These are phyloP conservation scores for Amazona guildingii DNA, from an alignment of 2,113 vertebrate species.

Conservation along the genomic window DNA sequence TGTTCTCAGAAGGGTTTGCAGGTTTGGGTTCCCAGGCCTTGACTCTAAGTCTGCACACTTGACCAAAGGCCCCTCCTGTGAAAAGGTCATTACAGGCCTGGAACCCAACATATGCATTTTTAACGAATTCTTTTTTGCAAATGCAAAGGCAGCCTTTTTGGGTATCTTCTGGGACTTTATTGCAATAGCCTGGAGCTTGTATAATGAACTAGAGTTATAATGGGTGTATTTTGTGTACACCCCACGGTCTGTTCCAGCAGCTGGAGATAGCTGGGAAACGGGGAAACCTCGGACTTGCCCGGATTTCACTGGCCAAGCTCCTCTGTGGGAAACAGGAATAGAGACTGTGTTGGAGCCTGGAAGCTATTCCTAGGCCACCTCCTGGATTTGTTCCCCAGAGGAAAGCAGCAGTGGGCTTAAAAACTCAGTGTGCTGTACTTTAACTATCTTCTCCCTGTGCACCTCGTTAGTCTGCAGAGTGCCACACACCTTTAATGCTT, in stretches of 20 bases:
- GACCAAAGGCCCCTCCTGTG: not conserved
- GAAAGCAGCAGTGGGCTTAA: not conserved
- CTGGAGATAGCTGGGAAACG: not conserved
- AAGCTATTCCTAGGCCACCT: not conserved
- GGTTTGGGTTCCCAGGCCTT: not conserved
- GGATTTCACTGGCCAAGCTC: not conserved
- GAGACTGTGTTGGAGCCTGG: not conserved
- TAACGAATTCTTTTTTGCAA: not conserved
- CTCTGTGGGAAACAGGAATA: not conserved
- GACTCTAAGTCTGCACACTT: not conserved
- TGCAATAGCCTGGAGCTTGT: not conserved
- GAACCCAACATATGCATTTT: rapidly evolving
- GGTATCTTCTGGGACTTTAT: not conserved
- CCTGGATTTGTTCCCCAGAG: not conserved
- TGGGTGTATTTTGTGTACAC: not conserved
- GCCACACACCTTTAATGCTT: not conserved
- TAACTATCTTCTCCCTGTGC: not conserved
- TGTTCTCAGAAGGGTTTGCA: not conserved
- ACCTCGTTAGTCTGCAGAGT: not conserved
- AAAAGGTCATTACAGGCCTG: not conserved
- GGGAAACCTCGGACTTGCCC: not conserved
- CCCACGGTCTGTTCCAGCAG: not conserved
- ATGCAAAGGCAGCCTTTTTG: not conserved
- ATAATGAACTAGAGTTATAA: not conserved
- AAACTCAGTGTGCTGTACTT: not conserved